Evolutionary conservation across 1,140 invertebrate species (phyloP), one percentile per base, ranked within the genome.

Genomic region (Atta colombica): DNA sequence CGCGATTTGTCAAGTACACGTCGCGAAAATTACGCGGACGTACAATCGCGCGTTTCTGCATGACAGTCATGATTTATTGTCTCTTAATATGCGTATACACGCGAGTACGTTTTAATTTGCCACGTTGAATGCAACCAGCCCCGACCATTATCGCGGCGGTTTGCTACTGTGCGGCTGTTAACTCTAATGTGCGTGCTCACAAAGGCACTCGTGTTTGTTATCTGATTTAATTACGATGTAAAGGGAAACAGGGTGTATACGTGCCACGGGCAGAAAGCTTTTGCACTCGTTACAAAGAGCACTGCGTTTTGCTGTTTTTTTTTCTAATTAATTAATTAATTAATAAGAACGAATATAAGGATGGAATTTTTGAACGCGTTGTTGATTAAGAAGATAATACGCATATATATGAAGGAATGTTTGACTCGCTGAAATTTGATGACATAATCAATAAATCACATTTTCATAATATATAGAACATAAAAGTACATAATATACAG

Each of bases 221-320:
- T 81, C 65, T 81, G 77, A 81, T 81, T 71, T 81, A 81, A 81
- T 81, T 81, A 81, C 65, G n/a, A 71, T 81, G 39, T 71, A 81
- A 81, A 81, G 25, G 49, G 65, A 65, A 71, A 55, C 49, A 58
- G 63, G 66, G 16, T 53, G 77, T 77, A 35, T 35, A 49, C 71
- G 55, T 63, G 58, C 75, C 21, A 63, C 31, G 65, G 49, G 18
- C 45, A 21, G n/a, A 39, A 81, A 71, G 77, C 31, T 39, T 58
- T 53, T 80, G 63, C 31, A 55, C n/a, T 65, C 28, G n/a, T 69
- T 80, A 55, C 77, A 80, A 80, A 69, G 77, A 55, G 63, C 61
- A 68, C 28, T 31, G 45, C 77, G 12, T 77, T 77, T 63, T 55
- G 60, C 10, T 39, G 14, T 75, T 25, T 60, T 74, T 10, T 39